Percentiles rank a stretch among this genome's conserved stretches.
These are phyloP conservation scores for Bombus waltoni DNA, from an alignment of 1,140 invertebrate genomes.

Conservation along the genomic window DNA sequence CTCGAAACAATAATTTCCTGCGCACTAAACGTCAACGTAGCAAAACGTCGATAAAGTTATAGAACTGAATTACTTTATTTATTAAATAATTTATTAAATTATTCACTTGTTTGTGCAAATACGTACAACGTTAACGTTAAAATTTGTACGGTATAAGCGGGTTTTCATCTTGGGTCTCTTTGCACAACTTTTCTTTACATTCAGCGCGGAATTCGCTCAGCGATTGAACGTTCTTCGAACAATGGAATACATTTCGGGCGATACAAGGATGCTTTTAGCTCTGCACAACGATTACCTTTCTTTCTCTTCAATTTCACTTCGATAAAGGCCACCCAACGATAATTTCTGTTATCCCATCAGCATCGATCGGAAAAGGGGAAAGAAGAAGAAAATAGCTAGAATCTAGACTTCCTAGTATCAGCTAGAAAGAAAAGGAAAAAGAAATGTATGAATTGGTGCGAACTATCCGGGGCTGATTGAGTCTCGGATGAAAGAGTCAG, in stretches of 20 bases:
- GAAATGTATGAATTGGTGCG: background rate
- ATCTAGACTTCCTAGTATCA: background rate
- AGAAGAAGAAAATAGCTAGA: too few species aligned
- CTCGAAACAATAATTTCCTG: background rate
- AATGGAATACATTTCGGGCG: constrained; percentile 4
- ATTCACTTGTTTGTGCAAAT: too few species aligned
- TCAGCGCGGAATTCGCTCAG: background rate
- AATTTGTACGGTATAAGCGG: too few species aligned
- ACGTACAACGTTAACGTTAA: too few species aligned
- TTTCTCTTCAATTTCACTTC: background rate
- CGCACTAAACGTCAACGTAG: background rate
- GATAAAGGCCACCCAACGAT: background rate
- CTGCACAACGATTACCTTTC: background rate
- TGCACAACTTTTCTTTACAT: background rate
- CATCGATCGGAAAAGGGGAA: background rate
- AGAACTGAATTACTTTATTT: background rate
- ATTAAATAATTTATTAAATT: too few species aligned
- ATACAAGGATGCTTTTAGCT: background rate
- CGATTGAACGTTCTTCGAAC: background rate
- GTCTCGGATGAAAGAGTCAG: background rate
- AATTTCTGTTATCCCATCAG: constrained; percentile 8
- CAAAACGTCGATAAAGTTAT: background rate
- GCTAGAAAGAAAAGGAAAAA: background rate
- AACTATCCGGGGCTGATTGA: background rate
- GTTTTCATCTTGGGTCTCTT: background rate